A percentile compares a stretch with the other conserved stretches of the same genome.
These are phyloP conservation scores for Phenganax stokvisi DNA, from an alignment of 92 coral and sea anemone genomes.

Conservation along the genomic window DNA sequence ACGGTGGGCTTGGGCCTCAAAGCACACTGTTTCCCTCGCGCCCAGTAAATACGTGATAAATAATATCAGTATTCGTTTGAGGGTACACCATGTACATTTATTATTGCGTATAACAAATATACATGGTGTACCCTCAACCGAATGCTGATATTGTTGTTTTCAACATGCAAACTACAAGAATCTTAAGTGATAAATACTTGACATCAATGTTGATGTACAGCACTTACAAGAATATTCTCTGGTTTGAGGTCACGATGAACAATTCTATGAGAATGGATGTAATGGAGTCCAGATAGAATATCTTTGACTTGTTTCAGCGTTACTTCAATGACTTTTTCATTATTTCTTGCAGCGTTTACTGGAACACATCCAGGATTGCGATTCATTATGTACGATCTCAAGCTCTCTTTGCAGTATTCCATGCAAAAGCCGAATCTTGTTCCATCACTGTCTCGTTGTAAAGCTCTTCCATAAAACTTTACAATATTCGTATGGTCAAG, in stretches of 20 bases:
- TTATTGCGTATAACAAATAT: too few relatives aligned
- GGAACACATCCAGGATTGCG: slow-evolving; percentile 24
- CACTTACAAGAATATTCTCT: slow-evolving; percentile 23
- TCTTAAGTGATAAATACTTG: background rate
- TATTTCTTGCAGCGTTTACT: background rate
- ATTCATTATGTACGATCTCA: background rate
- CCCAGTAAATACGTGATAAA: too few relatives aligned
- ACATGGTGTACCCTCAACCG: too few relatives aligned
- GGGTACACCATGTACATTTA: too few relatives aligned
- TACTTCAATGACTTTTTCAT: background rate
- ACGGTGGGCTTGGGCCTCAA: too few relatives aligned
- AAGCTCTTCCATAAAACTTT: slow-evolving; percentile 30
- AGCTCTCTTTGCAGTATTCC: slow-evolving; percentile 40
- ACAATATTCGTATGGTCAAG: slow-evolving; percentile 18
- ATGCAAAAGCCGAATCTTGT: slow-evolving; percentile 32
- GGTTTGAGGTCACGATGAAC: slow-evolving; percentile 37
- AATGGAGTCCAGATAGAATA: slow-evolving; percentile 31
- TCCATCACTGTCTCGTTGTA: background rate
- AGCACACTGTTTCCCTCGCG: too few relatives aligned
- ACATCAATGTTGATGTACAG: background rate
- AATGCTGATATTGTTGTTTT: too few relatives aligned
- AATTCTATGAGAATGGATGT: slow-evolving; percentile 44
- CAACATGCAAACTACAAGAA: background rate
- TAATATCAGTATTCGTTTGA: too few relatives aligned
- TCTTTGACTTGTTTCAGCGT: slow-evolving; percentile 22